These are phyloP conservation scores for Accipiter virgatus DNA, from an alignment of 2,113 vertebrate species.

Conservation along the genomic window DNA sequence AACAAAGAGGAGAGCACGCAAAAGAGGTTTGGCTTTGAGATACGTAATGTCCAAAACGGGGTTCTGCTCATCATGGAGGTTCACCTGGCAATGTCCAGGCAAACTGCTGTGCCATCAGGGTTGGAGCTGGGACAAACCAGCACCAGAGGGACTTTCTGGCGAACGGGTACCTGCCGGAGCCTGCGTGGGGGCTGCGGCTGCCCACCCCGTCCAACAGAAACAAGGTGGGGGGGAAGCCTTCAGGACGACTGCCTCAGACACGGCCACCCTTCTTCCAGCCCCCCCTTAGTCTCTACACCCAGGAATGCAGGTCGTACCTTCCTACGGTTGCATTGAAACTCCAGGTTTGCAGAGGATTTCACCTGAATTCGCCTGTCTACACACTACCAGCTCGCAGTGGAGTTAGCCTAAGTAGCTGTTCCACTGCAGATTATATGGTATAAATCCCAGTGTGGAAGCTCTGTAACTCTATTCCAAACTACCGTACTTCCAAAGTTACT, in stretches of 20 bases:
- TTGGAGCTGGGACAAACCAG: neutral
- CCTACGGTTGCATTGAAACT: neutral
- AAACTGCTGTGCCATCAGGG: neutral
- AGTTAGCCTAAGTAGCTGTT: neutral
- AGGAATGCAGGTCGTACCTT: neutral
- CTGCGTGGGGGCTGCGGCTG: neutral
- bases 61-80: neutral
- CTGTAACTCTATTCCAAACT: neutral
- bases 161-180: neutral
- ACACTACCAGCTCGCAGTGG: neutral
- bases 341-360: neutral
- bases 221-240: neutral
- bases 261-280: neutral
- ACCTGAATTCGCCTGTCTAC: neutral
- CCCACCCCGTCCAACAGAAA: neutral
- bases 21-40: neutral
- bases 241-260: neutral
- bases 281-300: no score
- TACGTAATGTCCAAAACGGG: rapidly evolving
- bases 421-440: neutral
- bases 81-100: neutral
- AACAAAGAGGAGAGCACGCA: neutral
- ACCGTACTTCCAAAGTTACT: neutral
- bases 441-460: neutral
- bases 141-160: neutral